Percentiles rank a stretch among this genome's conserved stretches.
phyloP scores from a whole-genome alignment of 1,140 invertebrate genomes.

The Calephelis nemesis region DNA sequence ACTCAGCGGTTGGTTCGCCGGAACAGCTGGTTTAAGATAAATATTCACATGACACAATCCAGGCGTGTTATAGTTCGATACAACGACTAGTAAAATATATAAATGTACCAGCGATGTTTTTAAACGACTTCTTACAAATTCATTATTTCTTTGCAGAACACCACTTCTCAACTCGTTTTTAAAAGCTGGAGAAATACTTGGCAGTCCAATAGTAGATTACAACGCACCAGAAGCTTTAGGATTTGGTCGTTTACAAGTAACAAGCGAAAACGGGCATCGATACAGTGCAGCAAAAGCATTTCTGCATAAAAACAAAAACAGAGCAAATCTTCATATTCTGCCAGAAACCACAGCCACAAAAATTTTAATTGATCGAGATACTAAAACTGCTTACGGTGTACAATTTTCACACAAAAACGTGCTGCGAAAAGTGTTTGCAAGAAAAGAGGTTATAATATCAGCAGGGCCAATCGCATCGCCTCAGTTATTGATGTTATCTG shows the following conservation, averaged over 20 bases:
- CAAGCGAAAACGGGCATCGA: constrained; percentile 76
- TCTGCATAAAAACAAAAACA: constrained; percentile 78
- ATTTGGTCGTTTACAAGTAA: constrained; percentile 84
- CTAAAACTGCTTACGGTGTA: constrained; percentile 83
- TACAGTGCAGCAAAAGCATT: constrained; percentile 80
- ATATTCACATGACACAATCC: no score
- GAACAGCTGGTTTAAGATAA: no score
- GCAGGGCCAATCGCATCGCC: constrained; percentile 82
- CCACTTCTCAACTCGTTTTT: constrained; percentile 78
- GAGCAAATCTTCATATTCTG: constrained; percentile 84
- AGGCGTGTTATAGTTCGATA: no score
- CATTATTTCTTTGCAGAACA: constrained; percentile 62
- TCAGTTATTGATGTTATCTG: constrained; percentile 84
- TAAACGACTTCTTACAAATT: no score
- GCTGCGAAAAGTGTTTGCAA: constrained; percentile 58
- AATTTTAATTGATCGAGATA: constrained; percentile 81
- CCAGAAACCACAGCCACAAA: constrained; percentile 81
- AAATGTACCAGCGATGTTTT: no score
- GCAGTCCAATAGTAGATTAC: constrained; percentile 78
- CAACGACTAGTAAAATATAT: no score
- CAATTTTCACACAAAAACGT: constrained; percentile 79
- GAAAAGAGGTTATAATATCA: constrained; percentile 81
- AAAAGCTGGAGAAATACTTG: constrained; percentile 78
- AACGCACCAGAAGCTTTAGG: constrained; percentile 70
- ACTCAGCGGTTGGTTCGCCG: no score